These are phyloP conservation scores for Platygyra sinensis DNA, from an alignment of 64 coral and sea anemone species.

Conservation along the genomic window DNA sequence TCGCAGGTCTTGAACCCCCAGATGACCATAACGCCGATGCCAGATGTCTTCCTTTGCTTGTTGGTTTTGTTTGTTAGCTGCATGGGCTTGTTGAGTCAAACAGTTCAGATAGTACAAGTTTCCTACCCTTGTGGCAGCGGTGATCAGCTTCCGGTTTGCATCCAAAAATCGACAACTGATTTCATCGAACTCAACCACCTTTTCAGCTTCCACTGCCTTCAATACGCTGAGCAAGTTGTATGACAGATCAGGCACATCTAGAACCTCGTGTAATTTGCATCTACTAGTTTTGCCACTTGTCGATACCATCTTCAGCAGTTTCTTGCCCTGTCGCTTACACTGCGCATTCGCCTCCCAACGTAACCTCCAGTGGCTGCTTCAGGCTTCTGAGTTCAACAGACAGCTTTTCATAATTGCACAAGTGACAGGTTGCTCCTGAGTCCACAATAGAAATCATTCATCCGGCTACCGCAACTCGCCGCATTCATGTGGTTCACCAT, in stretches of 20 bases:
- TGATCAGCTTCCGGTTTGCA: too few relatives aligned
- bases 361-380: slow-evolving; percentile 51
- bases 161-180: not conserved
- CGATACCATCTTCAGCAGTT: not conserved
- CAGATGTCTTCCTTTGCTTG: too few relatives aligned
- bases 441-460: slow-evolving; percentile 5
- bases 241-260: slow-evolving; percentile 44
- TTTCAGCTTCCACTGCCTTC: too few relatives aligned
- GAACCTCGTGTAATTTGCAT: slow-evolving; percentile 29
- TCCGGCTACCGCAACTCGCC: not conserved
- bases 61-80: too few relatives aligned
- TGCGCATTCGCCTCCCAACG: slow-evolving; percentile 42
- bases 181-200: too few relatives aligned
- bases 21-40: not conserved
- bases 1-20: slow-evolving; percentile 31
- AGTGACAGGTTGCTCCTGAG: slow-evolving; percentile 49
- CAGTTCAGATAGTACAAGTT: too few relatives aligned
- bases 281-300: slow-evolving; percentile 27
- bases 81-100: too few relatives aligned
- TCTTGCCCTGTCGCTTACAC: slow-evolving; percentile 44
- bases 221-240: slow-evolving; percentile 18
- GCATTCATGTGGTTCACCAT: slow-evolving; percentile 27
- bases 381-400: slow-evolving; percentile 38
- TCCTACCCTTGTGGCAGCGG: too few relatives aligned
- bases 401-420: slow-evolving; percentile 58